Base-by-base conservation (phyloP, 2,113 vertebrate species). In the Oreochromis spilurus region DNA sequence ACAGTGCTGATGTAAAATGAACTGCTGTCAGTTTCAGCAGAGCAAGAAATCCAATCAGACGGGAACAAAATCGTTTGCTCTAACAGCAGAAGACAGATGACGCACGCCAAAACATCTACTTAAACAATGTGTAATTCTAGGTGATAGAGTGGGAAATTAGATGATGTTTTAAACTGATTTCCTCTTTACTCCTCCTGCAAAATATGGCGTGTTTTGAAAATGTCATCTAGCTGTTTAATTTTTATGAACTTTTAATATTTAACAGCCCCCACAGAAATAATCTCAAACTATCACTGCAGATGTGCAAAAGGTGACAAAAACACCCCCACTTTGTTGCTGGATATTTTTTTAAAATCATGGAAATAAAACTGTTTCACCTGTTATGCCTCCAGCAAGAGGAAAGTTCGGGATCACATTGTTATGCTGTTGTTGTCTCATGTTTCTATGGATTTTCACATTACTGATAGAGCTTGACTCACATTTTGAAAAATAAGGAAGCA, bases 1-100 rank as follows among this genome's bases (percentile, higher is more conserved):
- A 81, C 60, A 84, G 84, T 48, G 7, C 78, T 43, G 62, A 81
- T 80, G 83, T 87, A 81, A 86, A 90, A 87, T 87, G 17, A 83
- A 87, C 55, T 62, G 78, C 52, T 70, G 82, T 84, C 85, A 84
- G 9, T 34, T 77, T 52, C 45, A 52, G 24, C 16, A 52, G 43
- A 40, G 38, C 80, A 50, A 62, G 10, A 45, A 13, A 84, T 81
- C 40, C 57, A 83, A 88, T 54, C 77, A 91, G 83, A 24, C 26
- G 2, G 21, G 34, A 57, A 83, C 24, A 84, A 72, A 65, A 38
- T 58, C 2, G 60, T 36, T 72, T 48, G 67, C 45, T 81, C 58
- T 19, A 24, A 48, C 31, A 75, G 86, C 50, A 55, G 58, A 83
- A 38, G 53, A 79, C 36, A 45, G 65, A 79, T 4, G 26, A 82